Evolutionary conservation across 2,113 vertebrate genomes (phyloP).

Genomic region (Strix aluco): DNA sequence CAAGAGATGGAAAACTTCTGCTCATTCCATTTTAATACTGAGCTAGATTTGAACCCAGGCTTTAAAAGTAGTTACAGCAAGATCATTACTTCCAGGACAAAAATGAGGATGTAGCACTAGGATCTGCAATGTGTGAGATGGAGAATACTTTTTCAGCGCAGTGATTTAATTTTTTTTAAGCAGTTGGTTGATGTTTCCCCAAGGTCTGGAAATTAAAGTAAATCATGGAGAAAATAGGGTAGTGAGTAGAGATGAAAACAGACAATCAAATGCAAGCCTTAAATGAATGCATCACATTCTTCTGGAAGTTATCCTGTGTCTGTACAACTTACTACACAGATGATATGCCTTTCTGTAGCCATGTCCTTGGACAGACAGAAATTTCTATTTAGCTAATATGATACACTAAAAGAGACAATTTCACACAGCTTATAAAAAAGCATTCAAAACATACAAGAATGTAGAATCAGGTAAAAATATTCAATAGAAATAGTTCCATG

Average conservation of each 20-base stretch:
- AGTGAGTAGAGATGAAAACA: neutral
- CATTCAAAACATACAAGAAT: neutral
- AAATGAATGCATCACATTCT: neutral
- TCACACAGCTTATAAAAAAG: neutral
- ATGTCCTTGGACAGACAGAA: neutral
- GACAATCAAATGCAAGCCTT: neutral
- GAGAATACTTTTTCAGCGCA: neutral
- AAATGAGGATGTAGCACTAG: neutral
- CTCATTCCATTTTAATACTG: neutral
- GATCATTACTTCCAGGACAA: neutral
- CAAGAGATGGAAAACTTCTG: neutral
- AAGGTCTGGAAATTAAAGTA: neutral
- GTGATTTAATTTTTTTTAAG: constrained; percentile 10
- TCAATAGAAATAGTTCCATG: neutral
- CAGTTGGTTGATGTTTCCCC: neutral
- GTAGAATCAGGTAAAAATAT: neutral
- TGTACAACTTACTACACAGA: neutral
- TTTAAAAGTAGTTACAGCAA: neutral
- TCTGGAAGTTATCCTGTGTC: neutral
- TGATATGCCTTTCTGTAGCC: neutral
- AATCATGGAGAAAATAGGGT: neutral
- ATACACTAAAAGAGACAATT: neutral
- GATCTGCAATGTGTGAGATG: neutral
- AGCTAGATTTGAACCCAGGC: neutral
- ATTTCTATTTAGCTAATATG: neutral